Evolutionary conservation across 2,888 invertebrate species (phyloP), one percentile per base, ranked within the genome.

Genomic region (Euspilapteryx auroguttella): DNA sequence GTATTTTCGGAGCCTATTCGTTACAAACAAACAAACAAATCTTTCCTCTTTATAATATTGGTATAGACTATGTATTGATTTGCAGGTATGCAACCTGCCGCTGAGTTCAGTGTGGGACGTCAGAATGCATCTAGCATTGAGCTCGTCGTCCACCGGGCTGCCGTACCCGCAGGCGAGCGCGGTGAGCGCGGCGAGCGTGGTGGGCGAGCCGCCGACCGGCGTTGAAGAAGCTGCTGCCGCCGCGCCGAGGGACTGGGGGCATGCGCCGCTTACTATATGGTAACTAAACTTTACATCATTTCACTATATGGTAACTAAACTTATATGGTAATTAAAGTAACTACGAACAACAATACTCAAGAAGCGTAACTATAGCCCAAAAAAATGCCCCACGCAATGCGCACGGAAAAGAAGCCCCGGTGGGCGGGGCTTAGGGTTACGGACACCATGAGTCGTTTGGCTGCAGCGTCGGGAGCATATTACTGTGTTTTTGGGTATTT

Each of bases 81-180:
- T 24, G 4, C 39, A 71, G 71, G 71, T 71, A 29, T 73, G 66
- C 13, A 71, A 68, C 42, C 39, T 64, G 10, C 50, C 55, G 0
- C 49, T 65, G 1, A 63, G 65, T 1, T 50, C 56, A 0, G 64
- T 71, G 10, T 71, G 66, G 68, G 61, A 66, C 39, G 56, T 71
- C 15, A 27, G 6, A n/a, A 13, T 10, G 9, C 14, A n/a, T 21
- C 14, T 12, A 15, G 7, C 3, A 12, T 6, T 15, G 15, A 13
- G 13, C 11, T 7, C 12, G 2, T 12, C 27, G 4, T 9, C 5
- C 21, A 7, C 8, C 20, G 12, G 7, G n/a, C 8, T 12, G n/a
- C 12, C 12, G 27, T 21, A 9, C 44, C 49, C 28, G 69, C 61
- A 3, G 6, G 27, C 8, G 32, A 23, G 42, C 32, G 52, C 61